Percentiles rank a stretch among this genome's conserved stretches.
These are phyloP conservation scores for Philopotamus ludificatus DNA, from an alignment of 1,140 invertebrate species.

Conservation along the genomic window DNA sequence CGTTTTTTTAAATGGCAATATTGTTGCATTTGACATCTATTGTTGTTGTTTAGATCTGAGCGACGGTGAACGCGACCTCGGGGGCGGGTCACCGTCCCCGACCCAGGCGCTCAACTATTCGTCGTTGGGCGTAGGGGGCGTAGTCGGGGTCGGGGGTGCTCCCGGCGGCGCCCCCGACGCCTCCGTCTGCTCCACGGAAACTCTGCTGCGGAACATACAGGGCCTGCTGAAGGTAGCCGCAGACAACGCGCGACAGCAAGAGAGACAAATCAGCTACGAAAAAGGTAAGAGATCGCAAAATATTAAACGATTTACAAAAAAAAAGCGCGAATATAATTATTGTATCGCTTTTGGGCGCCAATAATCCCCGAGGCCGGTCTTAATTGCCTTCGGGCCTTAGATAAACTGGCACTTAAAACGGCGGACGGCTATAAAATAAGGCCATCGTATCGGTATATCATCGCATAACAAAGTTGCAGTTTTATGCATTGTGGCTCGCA, in stretches of 20 bases:
- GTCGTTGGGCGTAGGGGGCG: constrained; percentile 40
- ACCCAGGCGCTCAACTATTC: constrained; percentile 43
- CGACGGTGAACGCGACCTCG: constrained; percentile 57
- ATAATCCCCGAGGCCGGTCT: neutral
- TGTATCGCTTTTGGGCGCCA: neutral
- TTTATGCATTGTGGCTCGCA: constrained; percentile 9
- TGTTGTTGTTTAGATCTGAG: constrained; percentile 58
- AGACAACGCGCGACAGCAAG: constrained; percentile 92
- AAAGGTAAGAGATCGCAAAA: constrained; percentile 70
- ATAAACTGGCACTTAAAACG: constrained; percentile 22
- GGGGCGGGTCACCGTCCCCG: constrained; percentile 48
- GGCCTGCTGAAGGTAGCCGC: constrained; percentile 92
- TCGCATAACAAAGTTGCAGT: constrained; percentile 21
- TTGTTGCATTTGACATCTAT: too few species aligned
- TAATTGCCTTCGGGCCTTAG: constrained; percentile 6
- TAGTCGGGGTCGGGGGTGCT: constrained; percentile 47
- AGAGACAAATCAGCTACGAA: constrained; percentile 92
- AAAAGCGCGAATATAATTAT: neutral
- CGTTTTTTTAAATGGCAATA: too few species aligned
- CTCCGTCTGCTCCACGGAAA: constrained; percentile 78
- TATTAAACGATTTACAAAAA: neutral
- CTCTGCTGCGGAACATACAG: constrained; percentile 90
- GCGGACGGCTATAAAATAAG: constrained; percentile 9
- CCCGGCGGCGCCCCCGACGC: constrained; percentile 58
- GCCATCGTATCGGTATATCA: constrained; percentile 10